phyloP scores from a whole-genome alignment of 2,888 invertebrate species.

The Parnassius apollo region DNA sequence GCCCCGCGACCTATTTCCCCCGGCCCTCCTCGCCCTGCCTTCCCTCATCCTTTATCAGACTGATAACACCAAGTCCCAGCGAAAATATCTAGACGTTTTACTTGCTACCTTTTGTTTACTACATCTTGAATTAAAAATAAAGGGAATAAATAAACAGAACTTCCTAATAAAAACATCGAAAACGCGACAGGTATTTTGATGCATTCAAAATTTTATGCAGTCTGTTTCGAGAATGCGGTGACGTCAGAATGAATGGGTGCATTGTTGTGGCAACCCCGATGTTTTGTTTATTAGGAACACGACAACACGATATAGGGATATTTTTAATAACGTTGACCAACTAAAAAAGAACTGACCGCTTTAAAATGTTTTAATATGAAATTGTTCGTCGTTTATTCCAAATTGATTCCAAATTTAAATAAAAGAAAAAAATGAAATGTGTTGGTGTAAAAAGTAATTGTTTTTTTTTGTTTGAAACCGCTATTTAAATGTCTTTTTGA shows the following conservation, averaged over 20 bases:
- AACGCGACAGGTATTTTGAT: constrained; percentile 18
- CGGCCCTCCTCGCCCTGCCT: constrained; percentile 42
- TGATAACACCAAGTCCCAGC: constrained; percentile 57
- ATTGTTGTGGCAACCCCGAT: constrained; percentile 37
- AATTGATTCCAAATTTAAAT: too few relatives aligned
- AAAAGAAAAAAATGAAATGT: too few relatives aligned
- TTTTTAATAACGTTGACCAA: too few relatives aligned
- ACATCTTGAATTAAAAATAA: not conserved
- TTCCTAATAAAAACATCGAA: not conserved
- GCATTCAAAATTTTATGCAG: constrained; percentile 19
- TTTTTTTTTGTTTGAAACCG: too few relatives aligned
- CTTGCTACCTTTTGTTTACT: constrained; percentile 24
- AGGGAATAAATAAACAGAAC: not conserved
- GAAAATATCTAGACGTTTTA: constrained; percentile 37
- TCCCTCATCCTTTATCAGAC: constrained; percentile 60
- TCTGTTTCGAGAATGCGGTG: constrained; percentile 28
- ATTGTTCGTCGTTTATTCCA: too few relatives aligned
- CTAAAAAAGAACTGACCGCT: too few relatives aligned
- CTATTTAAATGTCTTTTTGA: too few relatives aligned
- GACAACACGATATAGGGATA: too few relatives aligned
- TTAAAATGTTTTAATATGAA: too few relatives aligned
- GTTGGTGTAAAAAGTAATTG: too few relatives aligned
- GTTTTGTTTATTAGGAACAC: constrained; percentile 25
- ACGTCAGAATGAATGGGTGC: constrained; percentile 34
- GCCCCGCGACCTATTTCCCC: constrained; percentile 72